phyloP scores from a whole-genome alignment of 1,140 invertebrate genomes.

The Pogonomyrmex barbatus region DNA sequence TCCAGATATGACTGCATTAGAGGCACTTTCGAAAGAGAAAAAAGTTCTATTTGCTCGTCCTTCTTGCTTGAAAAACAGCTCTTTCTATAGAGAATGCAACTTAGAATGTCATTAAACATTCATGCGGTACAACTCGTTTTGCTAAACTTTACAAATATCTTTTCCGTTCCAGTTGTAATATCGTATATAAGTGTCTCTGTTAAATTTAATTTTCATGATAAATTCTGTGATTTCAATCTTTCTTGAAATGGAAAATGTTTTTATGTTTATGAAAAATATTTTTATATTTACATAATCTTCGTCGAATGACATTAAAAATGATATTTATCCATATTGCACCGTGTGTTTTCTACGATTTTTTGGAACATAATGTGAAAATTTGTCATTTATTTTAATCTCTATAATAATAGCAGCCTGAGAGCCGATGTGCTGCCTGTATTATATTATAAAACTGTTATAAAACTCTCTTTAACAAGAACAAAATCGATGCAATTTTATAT shows the following conservation, averaged over 20 bases:
- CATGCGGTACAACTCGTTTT: background rate
- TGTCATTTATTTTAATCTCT: slow-evolving; percentile 9
- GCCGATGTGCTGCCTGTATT: background rate
- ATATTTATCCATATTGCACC: background rate
- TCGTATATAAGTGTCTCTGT: background rate
- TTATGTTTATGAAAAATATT: background rate
- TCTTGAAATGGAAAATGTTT: background rate
- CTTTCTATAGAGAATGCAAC: slow-evolving; percentile 10
- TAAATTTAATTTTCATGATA: slow-evolving; percentile 4
- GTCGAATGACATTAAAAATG: background rate
- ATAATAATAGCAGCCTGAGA: background rate
- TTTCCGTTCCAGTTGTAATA: background rate
- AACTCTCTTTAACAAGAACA: slow-evolving; percentile 12
- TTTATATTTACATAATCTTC: background rate
- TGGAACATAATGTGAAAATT: background rate
- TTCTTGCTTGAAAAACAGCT: background rate
- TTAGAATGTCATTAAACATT: slow-evolving; percentile 37
- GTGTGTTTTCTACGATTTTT: background rate
- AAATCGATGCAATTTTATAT: slow-evolving; percentile 38
- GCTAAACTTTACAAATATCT: slow-evolving; percentile 25
- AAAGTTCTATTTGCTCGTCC: background rate
- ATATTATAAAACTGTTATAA: slow-evolving; percentile 6
- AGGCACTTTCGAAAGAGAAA: slow-evolving; percentile 12
- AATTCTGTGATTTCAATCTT: background rate
- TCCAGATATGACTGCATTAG: background rate